Base-by-base conservation (phyloP, 2,888 invertebrate species). In the Tiphia femorata region DNA sequence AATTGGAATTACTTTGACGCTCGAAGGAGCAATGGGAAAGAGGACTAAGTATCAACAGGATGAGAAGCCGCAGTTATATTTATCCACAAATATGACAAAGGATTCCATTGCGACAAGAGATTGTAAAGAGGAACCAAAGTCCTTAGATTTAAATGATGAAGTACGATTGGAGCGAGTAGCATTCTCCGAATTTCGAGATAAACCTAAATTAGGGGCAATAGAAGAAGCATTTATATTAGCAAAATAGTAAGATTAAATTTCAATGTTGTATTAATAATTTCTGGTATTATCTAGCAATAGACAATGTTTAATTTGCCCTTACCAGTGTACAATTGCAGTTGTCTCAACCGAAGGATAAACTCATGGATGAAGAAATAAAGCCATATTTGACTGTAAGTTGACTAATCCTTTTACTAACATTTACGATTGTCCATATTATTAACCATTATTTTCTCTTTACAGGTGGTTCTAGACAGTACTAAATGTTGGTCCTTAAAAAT, bases 11-110 rank as follows among this genome's bases (percentile, higher is more conserved):
- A 87, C 88, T 38, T 84, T 95, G 35, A 87, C 90, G 70, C 86
- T 96, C 3, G 80, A 86, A 85, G 94, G 96, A 67, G 89, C 92
- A 27, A 84, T 98, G 66, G 98, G 98, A 0, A 93, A 94, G 79
- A 88, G 98, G 61, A 98, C 98, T 6, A 92, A 91, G 73, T 96
- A 90, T 79, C 98, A 99, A 81, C 88, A 91, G 69, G 90, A 90
- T 37, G 88, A 91, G 25, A 83, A 95, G 41, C 90, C 98, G 0
- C 98, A 98, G 78, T 86, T 98, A 12, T 89, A 91, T 30, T 81
- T 97, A 0, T 88, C 90, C 70, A 88, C 94, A 43, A 84, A 85
- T 46, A 62, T 87, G 5, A 84, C 85, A 30, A 81, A 84, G 56
- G 80, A 82, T 38, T 72, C 82, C 1, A 82, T 81, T 52, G 75